These are phyloP conservation scores for Sphenopsis melanotis DNA, from an alignment of 2,797 vertebrate genomes.

Conservation along the genomic window DNA sequence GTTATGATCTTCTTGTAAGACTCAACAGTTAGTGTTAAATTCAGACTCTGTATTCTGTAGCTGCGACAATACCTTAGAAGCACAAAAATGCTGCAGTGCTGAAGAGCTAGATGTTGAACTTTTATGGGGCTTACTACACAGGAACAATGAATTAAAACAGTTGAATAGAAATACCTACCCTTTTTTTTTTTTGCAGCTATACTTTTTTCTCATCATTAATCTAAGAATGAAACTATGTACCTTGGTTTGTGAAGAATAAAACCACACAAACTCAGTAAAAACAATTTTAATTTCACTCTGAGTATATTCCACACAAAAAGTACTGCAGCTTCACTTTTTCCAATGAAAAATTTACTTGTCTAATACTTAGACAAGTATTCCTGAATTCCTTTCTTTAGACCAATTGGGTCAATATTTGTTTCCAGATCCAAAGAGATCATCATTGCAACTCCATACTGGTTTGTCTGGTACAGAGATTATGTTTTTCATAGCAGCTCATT, in stretches of 20 bases:
- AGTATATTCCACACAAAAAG: not conserved
- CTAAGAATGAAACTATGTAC: not conserved
- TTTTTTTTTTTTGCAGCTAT: not conserved
- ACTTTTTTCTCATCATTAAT: not conserved
- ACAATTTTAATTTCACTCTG: not conserved
- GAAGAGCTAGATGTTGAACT: not conserved
- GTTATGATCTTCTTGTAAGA: not conserved
- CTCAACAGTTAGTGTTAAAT: not conserved
- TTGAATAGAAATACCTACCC: not conserved
- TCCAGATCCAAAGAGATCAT: not conserved
- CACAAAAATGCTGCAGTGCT: not conserved
- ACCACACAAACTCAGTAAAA: not conserved
- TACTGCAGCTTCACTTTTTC: not conserved
- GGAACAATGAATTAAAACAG: not conserved
- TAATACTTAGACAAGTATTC: not conserved
- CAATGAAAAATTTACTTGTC: not conserved
- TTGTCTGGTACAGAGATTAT: not conserved
- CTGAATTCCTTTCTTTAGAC: not conserved
- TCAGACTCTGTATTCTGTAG: not conserved
- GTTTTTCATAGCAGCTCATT: not conserved
- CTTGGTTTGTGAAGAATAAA: not conserved
- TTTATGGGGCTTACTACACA: not conserved
- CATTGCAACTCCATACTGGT: rapidly evolving
- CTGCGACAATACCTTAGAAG: not conserved
- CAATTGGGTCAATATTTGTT: not conserved